phyloP scores from a whole-genome alignment of 2,113 vertebrate genomes.

The Xiphophorus hellerii region DNA sequence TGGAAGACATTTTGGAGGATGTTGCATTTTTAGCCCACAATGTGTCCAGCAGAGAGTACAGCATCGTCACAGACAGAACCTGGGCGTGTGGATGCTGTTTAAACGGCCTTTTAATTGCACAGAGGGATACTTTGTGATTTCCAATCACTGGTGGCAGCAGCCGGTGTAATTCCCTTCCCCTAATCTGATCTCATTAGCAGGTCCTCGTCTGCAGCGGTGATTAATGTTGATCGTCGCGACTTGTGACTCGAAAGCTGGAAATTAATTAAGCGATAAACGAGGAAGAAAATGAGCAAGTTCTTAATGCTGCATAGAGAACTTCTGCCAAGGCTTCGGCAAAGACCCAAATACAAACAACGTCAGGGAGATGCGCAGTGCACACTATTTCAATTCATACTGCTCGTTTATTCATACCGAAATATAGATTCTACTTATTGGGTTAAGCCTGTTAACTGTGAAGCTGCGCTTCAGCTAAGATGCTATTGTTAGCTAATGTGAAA shows the following conservation, averaged over 20 bases:
- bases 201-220: conserved; percentile 39
- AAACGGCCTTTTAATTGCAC: conserved; percentile 71
- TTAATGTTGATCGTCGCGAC: conserved; percentile 63
- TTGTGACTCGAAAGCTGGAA: conserved; percentile 36
- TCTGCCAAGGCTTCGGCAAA: neutral
- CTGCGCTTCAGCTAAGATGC: no score
- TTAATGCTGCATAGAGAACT: conserved; percentile 20
- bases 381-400: neutral
- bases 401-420: neutral
- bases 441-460: no score
- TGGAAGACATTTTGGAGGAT: no score
- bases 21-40: no score
- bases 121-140: conserved; percentile 60
- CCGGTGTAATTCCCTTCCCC: conserved; percentile 56
- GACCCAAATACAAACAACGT: conserved; percentile 2
- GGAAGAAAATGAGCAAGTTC: conserved; percentile 58
- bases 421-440: no score
- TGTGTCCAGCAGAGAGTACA: neutral
- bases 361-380: neutral
- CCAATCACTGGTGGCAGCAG: conserved; percentile 60
- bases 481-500: no score
- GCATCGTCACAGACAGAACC: conserved; percentile 50
- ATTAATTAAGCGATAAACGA: conserved; percentile 71
- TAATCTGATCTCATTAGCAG: conserved; percentile 70
- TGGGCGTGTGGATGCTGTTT: conserved; percentile 39